phyloP scores from a whole-genome alignment of 2,888 invertebrate genomes.

The Ophion costatus region DNA sequence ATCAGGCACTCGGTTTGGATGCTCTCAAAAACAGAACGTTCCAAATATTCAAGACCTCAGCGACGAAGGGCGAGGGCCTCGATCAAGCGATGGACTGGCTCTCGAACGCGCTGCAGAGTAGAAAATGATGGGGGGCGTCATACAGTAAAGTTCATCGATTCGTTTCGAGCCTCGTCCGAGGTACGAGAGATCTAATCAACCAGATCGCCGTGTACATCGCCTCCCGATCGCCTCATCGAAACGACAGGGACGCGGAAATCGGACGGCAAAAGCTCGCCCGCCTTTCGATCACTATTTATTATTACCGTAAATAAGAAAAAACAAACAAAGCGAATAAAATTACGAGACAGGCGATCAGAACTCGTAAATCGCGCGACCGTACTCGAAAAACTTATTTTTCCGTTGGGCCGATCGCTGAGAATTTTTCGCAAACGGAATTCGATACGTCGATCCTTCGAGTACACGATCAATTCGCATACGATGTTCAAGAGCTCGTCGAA shows the following conservation, averaged over 20 bases:
- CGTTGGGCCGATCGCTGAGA: slow-evolving; percentile 42
- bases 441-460: slow-evolving; percentile 44
- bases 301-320: slow-evolving; percentile 45
- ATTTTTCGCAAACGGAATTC: slow-evolving; percentile 45
- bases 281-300: slow-evolving; percentile 63
- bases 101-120: slow-evolving; percentile 94
- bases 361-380: slow-evolving; percentile 19
- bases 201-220: slow-evolving; percentile 33
- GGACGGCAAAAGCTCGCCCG: slow-evolving; percentile 35
- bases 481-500: slow-evolving; percentile 26
- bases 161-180: slow-evolving; percentile 58
- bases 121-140: slow-evolving; percentile 87
- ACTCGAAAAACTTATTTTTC: slow-evolving; percentile 42
- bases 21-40: slow-evolving; percentile 98
- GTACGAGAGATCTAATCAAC: slow-evolving; percentile 28
- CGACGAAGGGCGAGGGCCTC: slow-evolving; percentile 98
- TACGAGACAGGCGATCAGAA: slow-evolving; percentile 14
- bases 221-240: slow-evolving; percentile 37
- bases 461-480: slow-evolving; percentile 23
- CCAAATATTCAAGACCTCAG: slow-evolving; percentile 99
- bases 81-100: slow-evolving; percentile 99
- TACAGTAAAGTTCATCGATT: slow-evolving; percentile 38
- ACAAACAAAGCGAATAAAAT: neutral
- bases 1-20: slow-evolving; percentile 97
- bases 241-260: slow-evolving; percentile 25